These are phyloP conservation scores for Acanthurus lineatus DNA, from an alignment of 2,797 vertebrate species.

Conservation along the genomic window DNA sequence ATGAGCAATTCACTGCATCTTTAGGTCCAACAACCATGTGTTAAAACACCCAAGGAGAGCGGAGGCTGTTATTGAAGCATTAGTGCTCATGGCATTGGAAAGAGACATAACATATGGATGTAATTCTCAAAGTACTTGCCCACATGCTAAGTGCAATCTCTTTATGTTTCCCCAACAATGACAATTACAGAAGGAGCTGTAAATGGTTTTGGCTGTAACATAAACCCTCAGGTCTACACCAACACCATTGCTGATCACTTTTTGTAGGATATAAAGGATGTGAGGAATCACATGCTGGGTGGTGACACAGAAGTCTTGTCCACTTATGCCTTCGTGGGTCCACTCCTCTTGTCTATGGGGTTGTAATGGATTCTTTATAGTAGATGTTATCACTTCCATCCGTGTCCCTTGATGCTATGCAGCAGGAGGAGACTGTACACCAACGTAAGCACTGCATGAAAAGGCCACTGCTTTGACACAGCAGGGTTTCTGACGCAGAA, in stretches of 20 bases:
- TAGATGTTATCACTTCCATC: neutral
- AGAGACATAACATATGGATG: neutral
- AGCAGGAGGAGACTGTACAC: neutral
- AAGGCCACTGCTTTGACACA: neutral
- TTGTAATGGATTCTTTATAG: neutral
- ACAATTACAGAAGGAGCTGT: neutral
- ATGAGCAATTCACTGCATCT: neutral
- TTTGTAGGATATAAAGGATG: neutral
- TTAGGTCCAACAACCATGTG: neutral
- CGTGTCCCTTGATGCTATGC: neutral
- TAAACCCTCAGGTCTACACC: neutral
- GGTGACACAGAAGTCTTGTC: neutral
- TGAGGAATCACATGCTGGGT: constrained; percentile 4
- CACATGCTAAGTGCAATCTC: neutral
- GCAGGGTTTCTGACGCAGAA: neutral
- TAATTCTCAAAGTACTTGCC: neutral
- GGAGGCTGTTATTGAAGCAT: neutral
- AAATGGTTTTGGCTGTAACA: neutral
- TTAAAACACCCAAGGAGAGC: neutral
- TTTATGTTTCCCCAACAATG: neutral
- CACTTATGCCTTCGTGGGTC: neutral
- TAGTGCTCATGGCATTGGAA: neutral
- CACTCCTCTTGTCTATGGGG: neutral
- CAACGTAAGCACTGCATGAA: neutral
- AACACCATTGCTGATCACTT: neutral